Percentiles rank a stretch among this genome's conserved stretches.
phyloP scores from a whole-genome alignment of 1,140 invertebrate species.

The Odontomachus brunneus region DNA sequence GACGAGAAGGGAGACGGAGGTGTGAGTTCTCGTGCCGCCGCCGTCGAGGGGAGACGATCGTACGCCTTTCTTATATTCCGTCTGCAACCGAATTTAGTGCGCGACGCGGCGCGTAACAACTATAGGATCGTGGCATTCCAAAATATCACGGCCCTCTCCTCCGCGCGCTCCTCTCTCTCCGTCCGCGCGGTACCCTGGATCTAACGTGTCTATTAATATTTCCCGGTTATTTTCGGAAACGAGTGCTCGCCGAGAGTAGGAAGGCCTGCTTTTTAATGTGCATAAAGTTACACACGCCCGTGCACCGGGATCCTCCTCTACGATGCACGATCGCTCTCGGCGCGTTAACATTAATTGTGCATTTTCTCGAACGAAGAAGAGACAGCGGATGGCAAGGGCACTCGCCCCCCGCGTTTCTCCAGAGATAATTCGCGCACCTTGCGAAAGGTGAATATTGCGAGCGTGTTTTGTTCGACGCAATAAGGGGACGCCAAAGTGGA shows the following conservation, averaged over 20 bases:
- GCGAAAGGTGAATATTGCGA: too few species aligned
- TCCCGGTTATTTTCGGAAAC: conserved; percentile 78
- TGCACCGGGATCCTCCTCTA: conserved; percentile 6
- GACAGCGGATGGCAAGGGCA: too few species aligned
- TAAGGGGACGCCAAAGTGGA: too few species aligned
- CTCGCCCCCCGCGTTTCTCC: too few species aligned
- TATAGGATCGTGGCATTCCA: conserved; percentile 71
- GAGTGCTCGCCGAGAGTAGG: conserved; percentile 69
- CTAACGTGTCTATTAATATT: conserved; percentile 81
- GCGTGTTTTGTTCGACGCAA: too few species aligned
- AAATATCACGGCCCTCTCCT: conserved; percentile 78
- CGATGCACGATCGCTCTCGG: background rate
- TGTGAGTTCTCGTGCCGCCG: too few species aligned
- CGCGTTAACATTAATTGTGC: background rate
- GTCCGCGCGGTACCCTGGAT: conserved; percentile 59
- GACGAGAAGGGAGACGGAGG: background rate
- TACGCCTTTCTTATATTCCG: conserved; percentile 28
- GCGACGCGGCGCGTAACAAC: conserved; percentile 35
- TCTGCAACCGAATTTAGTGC: conserved; percentile 63
- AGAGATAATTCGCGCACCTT: too few species aligned
- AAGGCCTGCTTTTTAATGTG: conserved; percentile 61
- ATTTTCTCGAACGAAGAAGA: too few species aligned
- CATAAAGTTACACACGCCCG: conserved; percentile 15
- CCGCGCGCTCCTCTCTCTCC: conserved; percentile 19
- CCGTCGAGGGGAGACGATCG: conserved; percentile 12